These are phyloP conservation scores for Epinephelus coioides DNA, from an alignment of 2,797 vertebrate species.

Conservation along the genomic window DNA sequence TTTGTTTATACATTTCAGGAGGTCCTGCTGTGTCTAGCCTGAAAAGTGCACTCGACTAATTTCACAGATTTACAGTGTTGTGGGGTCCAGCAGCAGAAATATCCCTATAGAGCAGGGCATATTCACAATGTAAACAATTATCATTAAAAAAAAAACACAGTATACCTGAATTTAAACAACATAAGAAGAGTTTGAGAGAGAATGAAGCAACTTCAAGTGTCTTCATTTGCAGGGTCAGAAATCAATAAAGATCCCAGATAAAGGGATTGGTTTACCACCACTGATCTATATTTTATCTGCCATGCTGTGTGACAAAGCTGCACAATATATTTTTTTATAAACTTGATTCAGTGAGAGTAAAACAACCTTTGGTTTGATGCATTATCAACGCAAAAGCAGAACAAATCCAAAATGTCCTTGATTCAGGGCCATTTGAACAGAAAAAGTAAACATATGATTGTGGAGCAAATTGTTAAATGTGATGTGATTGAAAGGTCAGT, in stretches of 20 bases:
- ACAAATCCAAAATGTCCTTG: neutral
- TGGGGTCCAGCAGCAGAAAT: conserved; percentile 7
- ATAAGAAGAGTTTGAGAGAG: neutral
- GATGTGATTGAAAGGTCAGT: neutral
- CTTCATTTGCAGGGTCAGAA: neutral
- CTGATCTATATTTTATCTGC: neutral
- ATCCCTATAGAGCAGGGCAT: neutral
- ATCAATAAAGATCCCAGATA: neutral
- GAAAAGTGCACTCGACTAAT: conserved; percentile 21
- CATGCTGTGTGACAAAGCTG: neutral
- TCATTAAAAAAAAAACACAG: neutral
- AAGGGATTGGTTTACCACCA: neutral
- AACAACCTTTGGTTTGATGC: neutral
- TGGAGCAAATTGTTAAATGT: neutral
- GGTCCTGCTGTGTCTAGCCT: conserved; percentile 24
- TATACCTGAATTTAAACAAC: neutral
- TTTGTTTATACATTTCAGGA: conserved; percentile 44
- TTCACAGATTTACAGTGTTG: neutral
- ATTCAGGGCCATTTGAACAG: neutral
- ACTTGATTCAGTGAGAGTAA: neutral
- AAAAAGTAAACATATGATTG: neutral
- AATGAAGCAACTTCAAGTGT: neutral
- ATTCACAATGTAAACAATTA: neutral
- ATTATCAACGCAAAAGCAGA: neutral
- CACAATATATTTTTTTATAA: neutral